Evolutionary conservation across 1,140 invertebrate species (phyloP).

Genomic region (Magallana ariakensis): DNA sequence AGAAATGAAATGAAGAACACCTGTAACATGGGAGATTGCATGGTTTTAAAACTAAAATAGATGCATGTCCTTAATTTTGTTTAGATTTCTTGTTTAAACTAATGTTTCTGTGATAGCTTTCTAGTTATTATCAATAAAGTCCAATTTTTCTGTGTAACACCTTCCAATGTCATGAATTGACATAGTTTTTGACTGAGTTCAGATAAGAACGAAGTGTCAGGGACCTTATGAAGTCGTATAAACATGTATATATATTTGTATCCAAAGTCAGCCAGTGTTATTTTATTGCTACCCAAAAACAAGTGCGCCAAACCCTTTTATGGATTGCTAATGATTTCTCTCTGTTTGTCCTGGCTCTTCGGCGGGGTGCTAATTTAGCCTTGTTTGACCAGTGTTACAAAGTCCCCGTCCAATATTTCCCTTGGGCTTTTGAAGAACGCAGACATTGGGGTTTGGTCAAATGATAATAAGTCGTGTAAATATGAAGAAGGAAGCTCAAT

Average conservation of each 20-base stretch:
- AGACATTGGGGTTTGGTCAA: neutral
- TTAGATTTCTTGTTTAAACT: too few relatives aligned
- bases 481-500: constrained; percentile 7
- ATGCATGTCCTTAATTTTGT: too few relatives aligned
- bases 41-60: neutral
- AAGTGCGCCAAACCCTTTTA: constrained; percentile 26
- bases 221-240: neutral
- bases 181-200: too few relatives aligned
- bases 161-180: too few relatives aligned
- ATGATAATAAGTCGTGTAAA: constrained; percentile 22
- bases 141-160: too few relatives aligned
- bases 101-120: too few relatives aligned
- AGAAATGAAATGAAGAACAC: neutral
- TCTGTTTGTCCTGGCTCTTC: neutral
- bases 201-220: too few relatives aligned
- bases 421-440: neutral
- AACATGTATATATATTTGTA: neutral
- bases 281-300: constrained; percentile 22
- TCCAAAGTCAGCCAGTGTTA: neutral
- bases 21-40: neutral
- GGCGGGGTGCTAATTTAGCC: neutral
- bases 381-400: constrained; percentile 17
- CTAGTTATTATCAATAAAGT: too few relatives aligned
- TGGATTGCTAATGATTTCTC: constrained; percentile 13
- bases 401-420: neutral